These are phyloP conservation scores for Aspidiotus destructor DNA, from an alignment of 2,888 invertebrate genomes.

Conservation along the genomic window DNA sequence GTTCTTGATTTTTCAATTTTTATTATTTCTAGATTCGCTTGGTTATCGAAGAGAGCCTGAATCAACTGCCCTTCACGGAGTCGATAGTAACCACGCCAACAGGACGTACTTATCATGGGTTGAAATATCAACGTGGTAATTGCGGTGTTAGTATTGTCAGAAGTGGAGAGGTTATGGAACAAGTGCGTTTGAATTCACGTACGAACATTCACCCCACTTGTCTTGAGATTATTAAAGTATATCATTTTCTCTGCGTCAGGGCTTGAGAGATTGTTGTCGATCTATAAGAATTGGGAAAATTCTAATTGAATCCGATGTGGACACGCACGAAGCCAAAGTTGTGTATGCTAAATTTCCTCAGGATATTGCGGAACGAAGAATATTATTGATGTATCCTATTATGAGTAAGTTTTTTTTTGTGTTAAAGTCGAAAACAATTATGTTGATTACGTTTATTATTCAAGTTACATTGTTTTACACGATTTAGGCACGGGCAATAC, in stretches of 20 bases:
- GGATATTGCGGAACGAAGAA: constrained; percentile 77
- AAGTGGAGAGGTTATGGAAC: constrained; percentile 94
- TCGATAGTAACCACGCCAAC: constrained; percentile 89
- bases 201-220: not conserved
- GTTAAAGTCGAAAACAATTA: not conserved
- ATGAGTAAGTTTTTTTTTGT: constrained; percentile 59
- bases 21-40: constrained; percentile 60
- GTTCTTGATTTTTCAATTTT: not conserved
- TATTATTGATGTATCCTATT: constrained; percentile 95
- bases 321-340: constrained; percentile 91
- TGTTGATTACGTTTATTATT: not conserved
- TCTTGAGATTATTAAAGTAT: not conserved
- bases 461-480: not conserved
- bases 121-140: constrained; percentile 93
- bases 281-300: constrained; percentile 98
- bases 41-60: constrained; percentile 95
- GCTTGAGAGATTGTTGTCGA: constrained; percentile 89
- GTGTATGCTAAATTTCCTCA: constrained; percentile 97
- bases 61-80: constrained; percentile 88
- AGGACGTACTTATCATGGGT: constrained; percentile 77
- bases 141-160: constrained; percentile 96
- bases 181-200: constrained; percentile 44
- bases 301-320: constrained; percentile 88
- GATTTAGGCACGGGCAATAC: constrained; percentile 78
- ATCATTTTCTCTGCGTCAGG: constrained; percentile 43